Base-by-base conservation (phyloP, 2,113 vertebrate genomes). In the Cynopterus brachyotis region DNA sequence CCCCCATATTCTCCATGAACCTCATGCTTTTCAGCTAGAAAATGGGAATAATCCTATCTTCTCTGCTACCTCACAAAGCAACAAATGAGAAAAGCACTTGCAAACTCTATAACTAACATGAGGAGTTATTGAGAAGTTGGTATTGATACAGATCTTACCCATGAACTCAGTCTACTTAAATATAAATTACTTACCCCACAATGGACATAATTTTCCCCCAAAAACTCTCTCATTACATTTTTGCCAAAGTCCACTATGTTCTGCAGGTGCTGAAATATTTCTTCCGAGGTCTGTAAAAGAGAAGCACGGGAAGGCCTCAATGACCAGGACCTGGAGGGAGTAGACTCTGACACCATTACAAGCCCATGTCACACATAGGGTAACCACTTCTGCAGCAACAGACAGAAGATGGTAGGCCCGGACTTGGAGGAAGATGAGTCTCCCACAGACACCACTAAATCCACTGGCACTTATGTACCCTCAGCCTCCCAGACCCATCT, bases 181-280 rank as follows among this genome's bases (percentile, higher is more conserved):
- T n/a, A 78, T 26, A 93, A 69, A 94, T 69, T 28, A 97, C 98
- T 99, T 98, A 99, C 99, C 98, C 99, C 99, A 16, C 99, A 99
- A 83, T 99, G 99, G 97, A 99, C 98, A 24, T 99, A 99, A 97
- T 99, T 99, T 95, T 99, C 99, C 95, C 99, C 99, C 67, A 99
- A 98, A 97, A 99, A 99, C 94, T 99, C 99, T 98, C 99, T 99
- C 99, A 99, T 99, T 70, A 99, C 99, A n/a, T 99, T 99, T 98
- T 99, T 99, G 97, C 99, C 99, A 17, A 99, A 99, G 98, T 99
- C 99, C 42, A 99, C 99, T 0, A 99, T 99, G 98, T 99, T 99
- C 97, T 99, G 99, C 73, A 99, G 99, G 96, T 99, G 99, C 70
- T 99, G 99, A 69, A 99, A 99, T 83, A 99, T 99, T 98, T 99